Conservation (phyloP, 2,113 vertebrate genomes). For the Lonchura striata region DNA sequence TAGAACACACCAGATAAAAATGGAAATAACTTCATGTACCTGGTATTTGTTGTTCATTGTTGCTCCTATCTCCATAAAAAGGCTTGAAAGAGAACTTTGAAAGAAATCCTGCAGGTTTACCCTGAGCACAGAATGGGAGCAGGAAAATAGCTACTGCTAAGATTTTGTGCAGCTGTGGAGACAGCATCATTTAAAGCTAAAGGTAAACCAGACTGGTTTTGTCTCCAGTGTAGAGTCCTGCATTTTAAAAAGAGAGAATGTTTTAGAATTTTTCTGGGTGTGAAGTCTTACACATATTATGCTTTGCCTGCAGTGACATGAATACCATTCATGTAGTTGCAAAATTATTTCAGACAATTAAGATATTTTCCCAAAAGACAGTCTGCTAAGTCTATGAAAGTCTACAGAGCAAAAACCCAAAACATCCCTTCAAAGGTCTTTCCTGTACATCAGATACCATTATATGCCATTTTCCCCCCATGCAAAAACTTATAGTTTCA, state of each 20-base stretch:
- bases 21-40: background rate
- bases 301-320: background rate
- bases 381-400: background rate
- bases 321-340: background rate
- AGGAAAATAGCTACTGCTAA: background rate
- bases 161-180: background rate
- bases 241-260: background rate
- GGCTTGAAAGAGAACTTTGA: fast-evolving
- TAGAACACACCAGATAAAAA: background rate
- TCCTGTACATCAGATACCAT: background rate
- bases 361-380: background rate
- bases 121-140: background rate
- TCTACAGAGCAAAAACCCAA: background rate
- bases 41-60: background rate
- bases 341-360: background rate
- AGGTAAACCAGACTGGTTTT: background rate
- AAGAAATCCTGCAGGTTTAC: background rate
- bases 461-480: background rate
- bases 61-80: background rate
- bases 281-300: background rate
- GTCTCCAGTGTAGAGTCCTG: background rate
- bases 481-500: background rate
- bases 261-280: background rate
- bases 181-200: background rate
- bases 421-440: background rate